These are phyloP conservation scores for Ispidina lecontei DNA, from an alignment of 2,797 vertebrate species.

Conservation along the genomic window DNA sequence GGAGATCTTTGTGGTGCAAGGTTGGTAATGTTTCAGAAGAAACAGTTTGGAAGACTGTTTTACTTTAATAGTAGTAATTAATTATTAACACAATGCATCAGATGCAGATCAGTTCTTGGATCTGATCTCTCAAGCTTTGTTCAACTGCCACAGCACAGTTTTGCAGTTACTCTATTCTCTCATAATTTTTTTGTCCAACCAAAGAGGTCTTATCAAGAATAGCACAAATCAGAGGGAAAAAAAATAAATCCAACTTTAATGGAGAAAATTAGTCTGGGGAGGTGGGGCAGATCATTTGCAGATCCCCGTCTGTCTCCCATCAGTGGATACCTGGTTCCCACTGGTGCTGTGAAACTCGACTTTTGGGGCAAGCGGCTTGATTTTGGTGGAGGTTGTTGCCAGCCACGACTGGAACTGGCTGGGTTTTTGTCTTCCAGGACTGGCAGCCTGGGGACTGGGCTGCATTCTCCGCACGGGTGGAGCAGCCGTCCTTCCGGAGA, in stretches of 20 bases:
- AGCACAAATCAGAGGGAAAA: neutral
- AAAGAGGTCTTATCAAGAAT: neutral
- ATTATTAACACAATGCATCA: neutral
- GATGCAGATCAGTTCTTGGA: slow-evolving; percentile 9
- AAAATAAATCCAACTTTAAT: neutral
- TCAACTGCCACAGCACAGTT: neutral
- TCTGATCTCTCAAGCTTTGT: neutral
- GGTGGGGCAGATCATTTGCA: neutral
- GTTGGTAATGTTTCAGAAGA: slow-evolving; percentile 3
- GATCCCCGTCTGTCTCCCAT: neutral
- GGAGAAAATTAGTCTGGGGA: neutral
- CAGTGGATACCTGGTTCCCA: neutral
- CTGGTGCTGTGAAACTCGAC: neutral
- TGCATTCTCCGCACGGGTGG: slow-evolving; percentile 30
- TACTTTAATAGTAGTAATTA: slow-evolving; percentile 10
- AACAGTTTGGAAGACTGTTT: slow-evolving; percentile 14
- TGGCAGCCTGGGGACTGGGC: slow-evolving; percentile 23
- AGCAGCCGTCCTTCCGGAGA: slow-evolving; percentile 49
- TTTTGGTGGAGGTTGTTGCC: neutral
- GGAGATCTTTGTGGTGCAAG: neutral
- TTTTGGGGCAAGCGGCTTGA: neutral
- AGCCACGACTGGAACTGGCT: neutral
- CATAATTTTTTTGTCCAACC: neutral
- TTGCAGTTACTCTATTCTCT: neutral
- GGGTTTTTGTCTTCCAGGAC: neutral